Conservation (phyloP, 1,140 invertebrate genomes). For the Caenorhabditis remanei region DNA sequence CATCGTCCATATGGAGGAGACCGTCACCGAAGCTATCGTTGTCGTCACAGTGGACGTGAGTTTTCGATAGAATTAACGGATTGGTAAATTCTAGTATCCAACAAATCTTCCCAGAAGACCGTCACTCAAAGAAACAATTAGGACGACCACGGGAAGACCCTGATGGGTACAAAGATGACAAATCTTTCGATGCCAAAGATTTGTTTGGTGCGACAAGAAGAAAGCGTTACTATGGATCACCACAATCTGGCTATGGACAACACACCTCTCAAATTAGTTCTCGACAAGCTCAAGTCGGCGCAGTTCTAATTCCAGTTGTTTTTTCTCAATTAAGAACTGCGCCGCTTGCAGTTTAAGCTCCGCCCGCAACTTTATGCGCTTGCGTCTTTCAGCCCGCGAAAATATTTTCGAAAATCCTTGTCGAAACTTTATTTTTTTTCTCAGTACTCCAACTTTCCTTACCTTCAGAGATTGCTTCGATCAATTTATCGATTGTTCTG, state of each 20-base stretch:
- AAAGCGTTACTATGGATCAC: slow-evolving; percentile 16
- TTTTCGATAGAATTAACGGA: neutral
- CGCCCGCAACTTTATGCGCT: too few relatives aligned
- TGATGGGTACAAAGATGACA: slow-evolving; percentile 5
- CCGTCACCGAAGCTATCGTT: neutral
- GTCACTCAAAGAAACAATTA: slow-evolving; percentile 17
- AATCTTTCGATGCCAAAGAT: slow-evolving; percentile 25
- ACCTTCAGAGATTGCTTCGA: slow-evolving; percentile 35
- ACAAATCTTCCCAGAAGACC: slow-evolving; percentile 19
- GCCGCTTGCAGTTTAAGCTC: too few relatives aligned
- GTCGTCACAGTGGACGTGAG: neutral
- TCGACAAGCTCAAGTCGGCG: slow-evolving; percentile 40
- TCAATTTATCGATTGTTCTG: slow-evolving; percentile 38
- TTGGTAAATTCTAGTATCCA: neutral
- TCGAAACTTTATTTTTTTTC: too few relatives aligned
- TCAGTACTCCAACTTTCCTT: slow-evolving; percentile 36
- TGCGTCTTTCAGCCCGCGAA: too few relatives aligned
- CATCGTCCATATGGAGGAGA: neutral
- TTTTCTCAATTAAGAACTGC: too few relatives aligned
- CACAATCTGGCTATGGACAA: slow-evolving; percentile 9
- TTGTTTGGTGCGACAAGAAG: slow-evolving; percentile 37
- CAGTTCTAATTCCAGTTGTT: too few relatives aligned
- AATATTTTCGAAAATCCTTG: too few relatives aligned
- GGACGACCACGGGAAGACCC: slow-evolving; percentile 24
- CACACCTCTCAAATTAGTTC: neutral